Evolutionary conservation across 2,888 invertebrate species (phyloP).

Genomic region (Hydriomena furcata): DNA sequence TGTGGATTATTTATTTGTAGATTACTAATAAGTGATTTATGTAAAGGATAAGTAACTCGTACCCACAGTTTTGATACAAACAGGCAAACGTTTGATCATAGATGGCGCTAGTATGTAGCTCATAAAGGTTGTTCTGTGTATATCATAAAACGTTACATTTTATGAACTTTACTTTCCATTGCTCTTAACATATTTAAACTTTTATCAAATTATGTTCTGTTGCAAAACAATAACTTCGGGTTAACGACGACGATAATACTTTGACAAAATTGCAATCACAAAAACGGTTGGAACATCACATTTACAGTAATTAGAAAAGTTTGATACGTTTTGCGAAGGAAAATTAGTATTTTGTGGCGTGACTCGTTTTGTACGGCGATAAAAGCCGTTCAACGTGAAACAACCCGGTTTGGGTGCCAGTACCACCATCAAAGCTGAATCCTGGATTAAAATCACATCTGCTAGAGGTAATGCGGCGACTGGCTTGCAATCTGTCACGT

Average conservation of each 20-base stretch:
- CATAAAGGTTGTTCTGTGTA: neutral
- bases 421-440: conserved; percentile 9
- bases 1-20: too few relatives aligned
- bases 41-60: too few relatives aligned
- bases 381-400: conserved; percentile 61
- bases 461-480: neutral
- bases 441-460: conserved; percentile 1
- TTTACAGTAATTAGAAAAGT: conserved; percentile 78
- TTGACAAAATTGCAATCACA: conserved; percentile 60
- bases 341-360: conserved; percentile 76
- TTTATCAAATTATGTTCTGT: conserved; percentile 16
- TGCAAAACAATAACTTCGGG: conserved; percentile 37
- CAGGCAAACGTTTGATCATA: neutral
- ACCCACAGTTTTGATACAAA: too few relatives aligned
- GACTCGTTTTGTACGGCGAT: conserved; percentile 65
- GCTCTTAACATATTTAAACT: conserved; percentile 17
- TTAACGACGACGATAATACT: conserved; percentile 43
- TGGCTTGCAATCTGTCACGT: too few relatives aligned
- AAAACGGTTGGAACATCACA: conserved; percentile 63
- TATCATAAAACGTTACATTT: neutral
- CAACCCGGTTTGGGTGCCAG: conserved; percentile 42
- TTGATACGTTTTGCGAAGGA: conserved; percentile 71
- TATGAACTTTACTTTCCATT: conserved; percentile 1
- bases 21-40: too few relatives aligned
- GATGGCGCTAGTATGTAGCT: conserved; percentile 15